Evolutionary conservation across 2,113 vertebrate species (phyloP), one percentile per base, ranked within the genome.

Genomic region (Leucopsar rothschildi): DNA sequence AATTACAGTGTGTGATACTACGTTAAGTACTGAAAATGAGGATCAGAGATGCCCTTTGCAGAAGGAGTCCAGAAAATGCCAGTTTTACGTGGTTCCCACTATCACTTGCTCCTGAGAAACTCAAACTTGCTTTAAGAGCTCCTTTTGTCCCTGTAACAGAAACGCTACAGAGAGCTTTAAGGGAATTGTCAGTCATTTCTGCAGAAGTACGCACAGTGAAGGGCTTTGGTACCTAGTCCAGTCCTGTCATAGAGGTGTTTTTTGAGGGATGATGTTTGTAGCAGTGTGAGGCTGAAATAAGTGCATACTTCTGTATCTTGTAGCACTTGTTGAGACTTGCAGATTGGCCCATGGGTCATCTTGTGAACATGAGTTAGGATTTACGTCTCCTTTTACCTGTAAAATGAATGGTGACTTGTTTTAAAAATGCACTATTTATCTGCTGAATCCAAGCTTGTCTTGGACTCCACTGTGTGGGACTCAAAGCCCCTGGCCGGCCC

Each of bases 301-400:
- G 17, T 3, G 12, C 40, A 10, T 0, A 0, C 7, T 78, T 83
- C 10, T 0, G 0, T 47, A 3, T 68, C 33, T 52, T 4, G 1
- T 50, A 72, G 18, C 33, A 3, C 25, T 71, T 72, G 37, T 11
- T 37, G 28, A 73, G 65, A 45, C 12, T 45, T 63, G 42, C 14
- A 8, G 5, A 45, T 91, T 1, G 2, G 24, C 33, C 42, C 12
- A 7, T 0, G 4, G 57, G 27, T 82, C 37, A 22, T 16, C 42
- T 86, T 55, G 20, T 29, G 55, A 81, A 53, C 0, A 0, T 29
- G 33, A 33, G 42, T 50, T 55, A 56, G 81, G 44, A 78, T 76
- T 83, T 56, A 57, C 5, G 0, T 82, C 33, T 82, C 31, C 19
- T 80, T 66, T 77, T 80, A 64, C 44, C 17, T 57, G 45, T 64